Percentiles rank a stretch among this genome's conserved stretches.
phyloP scores from a whole-genome alignment of 2,113 vertebrate genomes.

The Elephantulus edwardii region DNA sequence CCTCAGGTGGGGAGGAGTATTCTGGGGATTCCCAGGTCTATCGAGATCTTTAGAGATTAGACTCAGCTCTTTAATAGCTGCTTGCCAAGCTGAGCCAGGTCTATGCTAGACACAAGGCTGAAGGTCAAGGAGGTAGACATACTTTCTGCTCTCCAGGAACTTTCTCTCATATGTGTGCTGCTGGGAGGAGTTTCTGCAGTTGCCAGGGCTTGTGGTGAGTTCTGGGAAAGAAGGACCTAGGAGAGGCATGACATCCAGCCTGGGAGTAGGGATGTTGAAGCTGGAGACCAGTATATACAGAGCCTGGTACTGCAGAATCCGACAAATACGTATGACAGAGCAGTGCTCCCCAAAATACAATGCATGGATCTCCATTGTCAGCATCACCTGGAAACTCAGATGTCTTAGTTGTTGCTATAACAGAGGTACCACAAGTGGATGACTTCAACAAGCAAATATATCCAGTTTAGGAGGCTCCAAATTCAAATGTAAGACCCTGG shows the following conservation, averaged over 20 bases:
- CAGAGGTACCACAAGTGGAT: too few species aligned
- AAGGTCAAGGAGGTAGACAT: neutral
- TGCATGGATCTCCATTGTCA: neutral
- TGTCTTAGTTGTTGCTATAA: too few species aligned
- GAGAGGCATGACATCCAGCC: neutral
- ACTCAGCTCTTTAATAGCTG: neutral
- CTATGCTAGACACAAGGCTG: too few species aligned
- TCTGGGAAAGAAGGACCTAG: neutral
- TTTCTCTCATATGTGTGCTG: neutral
- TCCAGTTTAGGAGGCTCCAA: too few species aligned
- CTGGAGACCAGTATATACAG: neutral
- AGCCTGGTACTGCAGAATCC: neutral
- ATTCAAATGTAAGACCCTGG: too few species aligned
- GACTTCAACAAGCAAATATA: too few species aligned
- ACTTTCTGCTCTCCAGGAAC: neutral
- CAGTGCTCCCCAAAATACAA: neutral
- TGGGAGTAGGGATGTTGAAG: neutral
- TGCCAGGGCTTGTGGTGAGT: neutral
- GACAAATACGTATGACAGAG: neutral
- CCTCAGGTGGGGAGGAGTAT: neutral
- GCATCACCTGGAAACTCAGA: neutral
- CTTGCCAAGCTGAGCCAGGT: neutral
- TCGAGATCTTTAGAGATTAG: neutral
- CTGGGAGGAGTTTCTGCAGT: neutral
- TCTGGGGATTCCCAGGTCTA: neutral